Percentiles rank a stretch among this genome's conserved stretches.
Evolutionary conservation across 2,113 vertebrate species (phyloP).

Genomic region (Chloropsis hardwickii): DNA sequence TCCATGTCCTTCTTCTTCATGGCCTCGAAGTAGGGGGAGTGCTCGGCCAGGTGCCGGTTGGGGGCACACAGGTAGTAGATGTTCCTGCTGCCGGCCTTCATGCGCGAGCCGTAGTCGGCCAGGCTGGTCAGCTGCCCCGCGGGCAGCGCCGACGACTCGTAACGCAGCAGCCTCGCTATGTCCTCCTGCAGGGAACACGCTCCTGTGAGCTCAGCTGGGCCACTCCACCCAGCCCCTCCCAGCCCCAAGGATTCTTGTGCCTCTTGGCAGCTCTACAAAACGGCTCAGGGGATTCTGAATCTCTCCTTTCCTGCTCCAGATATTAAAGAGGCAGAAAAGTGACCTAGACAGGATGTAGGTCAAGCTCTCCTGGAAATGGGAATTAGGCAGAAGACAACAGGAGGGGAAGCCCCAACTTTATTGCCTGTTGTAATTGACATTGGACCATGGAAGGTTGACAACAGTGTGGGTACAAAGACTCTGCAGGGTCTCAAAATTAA

Average conservation of each 20-base stretch:
- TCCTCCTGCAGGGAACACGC: slow-evolving; percentile 79
- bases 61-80: slow-evolving; percentile 95
- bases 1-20: slow-evolving; percentile 95
- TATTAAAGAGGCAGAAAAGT: neutral
- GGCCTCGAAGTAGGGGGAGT: slow-evolving; percentile 94
- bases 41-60: slow-evolving; percentile 89
- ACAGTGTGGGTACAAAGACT: neutral
- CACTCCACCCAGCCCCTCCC: neutral
- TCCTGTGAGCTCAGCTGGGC: neutral
- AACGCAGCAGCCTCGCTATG: slow-evolving; percentile 89
- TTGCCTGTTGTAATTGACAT: neutral
- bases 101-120: slow-evolving; percentile 84
- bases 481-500: neutral
- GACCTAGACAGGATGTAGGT: neutral
- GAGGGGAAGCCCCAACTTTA: neutral
- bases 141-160: slow-evolving; percentile 86
- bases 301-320: neutral
- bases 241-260: neutral
- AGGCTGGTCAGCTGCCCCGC: slow-evolving; percentile 88
- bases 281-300: neutral
- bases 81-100: slow-evolving; percentile 89
- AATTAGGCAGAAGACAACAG: neutral
- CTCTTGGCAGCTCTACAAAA: neutral
- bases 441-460: neutral
- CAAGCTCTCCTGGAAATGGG: neutral